These are phyloP conservation scores for Acronicta aceris DNA, from an alignment of 2,888 invertebrate genomes.

Conservation along the genomic window DNA sequence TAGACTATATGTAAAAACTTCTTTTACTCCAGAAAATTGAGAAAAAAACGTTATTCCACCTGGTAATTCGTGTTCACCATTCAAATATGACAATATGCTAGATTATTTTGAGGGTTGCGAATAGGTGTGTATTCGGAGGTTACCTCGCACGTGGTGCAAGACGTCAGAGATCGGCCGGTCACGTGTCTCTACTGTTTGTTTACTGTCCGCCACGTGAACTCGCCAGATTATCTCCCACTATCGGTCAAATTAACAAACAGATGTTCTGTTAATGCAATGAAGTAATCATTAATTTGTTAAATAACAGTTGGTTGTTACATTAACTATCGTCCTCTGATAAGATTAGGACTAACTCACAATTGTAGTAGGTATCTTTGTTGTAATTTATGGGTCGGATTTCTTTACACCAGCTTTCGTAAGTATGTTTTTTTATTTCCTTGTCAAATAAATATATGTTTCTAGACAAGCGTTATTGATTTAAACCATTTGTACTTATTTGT, in stretches of 20 bases:
- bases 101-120: constrained; percentile 36
- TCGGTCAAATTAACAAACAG: constrained; percentile 41
- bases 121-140: constrained; percentile 23
- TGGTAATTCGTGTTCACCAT: constrained; percentile 5
- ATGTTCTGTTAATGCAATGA: constrained; percentile 6
- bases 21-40: neutral
- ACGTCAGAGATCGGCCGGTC: constrained; percentile 63
- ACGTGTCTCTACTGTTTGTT: constrained; percentile 72
- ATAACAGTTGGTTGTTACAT: neutral
- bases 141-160: constrained; percentile 59
- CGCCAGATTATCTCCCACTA: constrained; percentile 58
- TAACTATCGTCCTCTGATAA: neutral
- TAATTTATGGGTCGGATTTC: neutral
- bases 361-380: neutral
- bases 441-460: neutral
- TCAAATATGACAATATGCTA: constrained; percentile 3
- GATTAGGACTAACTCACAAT: neutral
- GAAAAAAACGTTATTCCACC: neutral
- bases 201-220: constrained; percentile 67
- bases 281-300: neutral
- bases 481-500: neutral
- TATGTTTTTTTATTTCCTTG: neutral
- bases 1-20: no score
- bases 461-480: neutral
- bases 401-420: neutral